Evolutionary conservation across 1,140 invertebrate species (phyloP), one percentile per base, ranked within the genome.

Genomic region (Diabrotica virgifera): DNA sequence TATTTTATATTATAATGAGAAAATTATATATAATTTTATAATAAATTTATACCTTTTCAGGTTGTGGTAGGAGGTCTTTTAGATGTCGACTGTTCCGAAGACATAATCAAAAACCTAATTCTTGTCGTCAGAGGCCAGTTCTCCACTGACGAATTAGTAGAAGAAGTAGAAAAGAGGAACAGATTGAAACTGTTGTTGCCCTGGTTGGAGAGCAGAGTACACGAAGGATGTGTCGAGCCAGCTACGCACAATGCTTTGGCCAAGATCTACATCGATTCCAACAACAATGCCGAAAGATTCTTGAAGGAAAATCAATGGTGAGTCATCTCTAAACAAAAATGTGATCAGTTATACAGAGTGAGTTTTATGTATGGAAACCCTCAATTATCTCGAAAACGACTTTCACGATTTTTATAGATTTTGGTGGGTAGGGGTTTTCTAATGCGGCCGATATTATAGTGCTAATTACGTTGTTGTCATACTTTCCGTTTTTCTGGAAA

Each of bases 221-320:
- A 99, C 77, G 98, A 99, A 78, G 95, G 95, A 13, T 95, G 94
- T 74, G 90, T 90, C 35, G 98, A 99, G 76, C 92, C 97, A 24
- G 97, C 97, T 6, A 99, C 98, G 0, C 98, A 99, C 80, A 99
- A 99, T 83, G 98, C 98, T 5, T 80, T 99, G 60, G 98, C 97
- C 57, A 99, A 99, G 80, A 99, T 99, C 73, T 99, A 99, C 83
- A 99, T 99, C 72, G 98, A 99, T 79, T 96, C 95, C 64, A 99
- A 99, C 80, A 99, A 99, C 76, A 99, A 99, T 81, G 96, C 98
- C 0, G 98, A 99, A 78, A 84, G 97, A 77, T 99, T 98, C 83
- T 85, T 99, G 7, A 95, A 93, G 85, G 92, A 88, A 75, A 88
- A 88, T 70, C 86, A 87, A 79, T 87, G 85, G 83, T 84, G 60